Evolutionary conservation across 1,140 invertebrate genomes (phyloP).

Genomic region (Andricus grossulariae): DNA sequence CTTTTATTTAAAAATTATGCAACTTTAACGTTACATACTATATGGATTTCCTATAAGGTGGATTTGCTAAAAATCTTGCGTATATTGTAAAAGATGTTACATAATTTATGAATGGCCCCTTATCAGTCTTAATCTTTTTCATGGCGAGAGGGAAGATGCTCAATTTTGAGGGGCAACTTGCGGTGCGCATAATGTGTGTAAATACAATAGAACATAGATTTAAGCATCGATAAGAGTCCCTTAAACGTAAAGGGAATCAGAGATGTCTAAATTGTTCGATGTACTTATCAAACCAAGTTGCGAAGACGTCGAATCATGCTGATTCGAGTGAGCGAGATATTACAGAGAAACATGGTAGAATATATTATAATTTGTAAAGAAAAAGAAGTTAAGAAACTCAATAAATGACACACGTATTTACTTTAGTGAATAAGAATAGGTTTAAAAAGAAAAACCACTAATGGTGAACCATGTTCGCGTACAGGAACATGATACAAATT

Average conservation of each 20-base stretch:
- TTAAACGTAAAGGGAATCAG: conserved; percentile 11
- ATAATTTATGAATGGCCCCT: too few species aligned
- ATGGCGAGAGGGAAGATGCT: conserved; percentile 49
- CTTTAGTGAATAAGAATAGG: conserved; percentile 34
- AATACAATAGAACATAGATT: conserved; percentile 44
- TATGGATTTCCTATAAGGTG: neutral
- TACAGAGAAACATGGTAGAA: conserved; percentile 19
- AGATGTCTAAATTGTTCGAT: conserved; percentile 34
- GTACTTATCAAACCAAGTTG: conserved; percentile 42
- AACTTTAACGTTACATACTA: neutral
- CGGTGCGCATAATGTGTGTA: conserved; percentile 56
- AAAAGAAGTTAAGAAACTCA: conserved; percentile 37
- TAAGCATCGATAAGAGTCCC: conserved; percentile 48
- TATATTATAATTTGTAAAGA: conserved; percentile 29
- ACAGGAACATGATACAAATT: conserved; percentile 27
- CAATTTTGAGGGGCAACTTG: conserved; percentile 50
- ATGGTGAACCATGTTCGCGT: conserved; percentile 22
- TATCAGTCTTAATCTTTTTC: conserved; percentile 35
- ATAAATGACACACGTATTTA: conserved; percentile 42
- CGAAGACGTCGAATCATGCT: conserved; percentile 15
- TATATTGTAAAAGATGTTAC: too few species aligned
- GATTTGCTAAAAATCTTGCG: conserved; percentile 13
- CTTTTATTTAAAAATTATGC: too few species aligned
- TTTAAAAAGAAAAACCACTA: conserved; percentile 37
- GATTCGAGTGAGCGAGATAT: conserved; percentile 15